Percentiles rank a stretch among this genome's conserved stretches.
Evolutionary conservation across 2,888 invertebrate genomes (phyloP).

Genomic region (Drosophila testacea): DNA sequence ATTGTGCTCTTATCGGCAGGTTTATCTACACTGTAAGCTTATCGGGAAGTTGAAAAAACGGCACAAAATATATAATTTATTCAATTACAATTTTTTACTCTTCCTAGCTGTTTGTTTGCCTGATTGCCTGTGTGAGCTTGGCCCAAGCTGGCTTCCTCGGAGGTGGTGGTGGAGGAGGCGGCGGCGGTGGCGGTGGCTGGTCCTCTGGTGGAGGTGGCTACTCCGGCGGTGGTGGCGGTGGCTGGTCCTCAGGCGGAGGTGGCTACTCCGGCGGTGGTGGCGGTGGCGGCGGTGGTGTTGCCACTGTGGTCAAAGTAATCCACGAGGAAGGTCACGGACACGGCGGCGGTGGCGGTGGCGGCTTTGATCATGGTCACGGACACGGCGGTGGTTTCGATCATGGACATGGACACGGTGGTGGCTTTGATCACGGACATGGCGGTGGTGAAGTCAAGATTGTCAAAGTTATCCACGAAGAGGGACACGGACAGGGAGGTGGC

Average conservation of each 20-base stretch:
- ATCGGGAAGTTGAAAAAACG: too few relatives aligned
- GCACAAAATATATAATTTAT: background rate
- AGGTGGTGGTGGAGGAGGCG: slow-evolving; percentile 48
- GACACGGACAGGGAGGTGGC: slow-evolving; percentile 30
- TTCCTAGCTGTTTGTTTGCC: slow-evolving; percentile 66
- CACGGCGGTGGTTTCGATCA: slow-evolving; percentile 31
- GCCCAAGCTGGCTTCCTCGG: slow-evolving; percentile 67
- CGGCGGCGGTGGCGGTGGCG: slow-evolving; percentile 36
- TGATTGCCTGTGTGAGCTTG: slow-evolving; percentile 64
- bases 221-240: slow-evolving; percentile 48
- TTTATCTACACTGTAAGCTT: too few relatives aligned
- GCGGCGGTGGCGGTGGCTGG: slow-evolving; percentile 32
- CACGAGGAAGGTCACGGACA: slow-evolving; percentile 47
- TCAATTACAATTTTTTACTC: too few relatives aligned
- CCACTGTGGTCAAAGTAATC: slow-evolving; percentile 51
- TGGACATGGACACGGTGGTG: slow-evolving; percentile 38
- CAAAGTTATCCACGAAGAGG: slow-evolving; percentile 57
- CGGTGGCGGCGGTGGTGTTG: slow-evolving; percentile 34
- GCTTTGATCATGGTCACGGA: slow-evolving; percentile 27
- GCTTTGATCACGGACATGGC: slow-evolving; percentile 4
- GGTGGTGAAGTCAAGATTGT: slow-evolving; percentile 56
- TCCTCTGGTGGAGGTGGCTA: slow-evolving; percentile 48
- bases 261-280: slow-evolving; percentile 29
- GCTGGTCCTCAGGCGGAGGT: slow-evolving; percentile 15
- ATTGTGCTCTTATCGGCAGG: too few relatives aligned